A percentile compares a stretch with the other conserved stretches of the same genome.
Evolutionary conservation across 2,113 vertebrate genomes (phyloP).

Genomic region (Megalops atlanticus): DNA sequence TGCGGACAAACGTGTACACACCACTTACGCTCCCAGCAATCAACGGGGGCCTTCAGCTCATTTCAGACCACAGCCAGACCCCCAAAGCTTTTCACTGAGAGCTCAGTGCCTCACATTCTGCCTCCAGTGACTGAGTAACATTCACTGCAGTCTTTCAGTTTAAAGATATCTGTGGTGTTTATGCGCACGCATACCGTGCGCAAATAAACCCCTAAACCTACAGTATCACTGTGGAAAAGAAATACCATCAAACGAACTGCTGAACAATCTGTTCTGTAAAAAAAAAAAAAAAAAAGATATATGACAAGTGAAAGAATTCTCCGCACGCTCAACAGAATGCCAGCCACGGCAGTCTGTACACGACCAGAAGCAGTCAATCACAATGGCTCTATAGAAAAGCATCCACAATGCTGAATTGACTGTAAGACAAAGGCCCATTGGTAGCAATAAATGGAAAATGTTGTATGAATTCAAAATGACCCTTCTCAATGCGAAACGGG

Average conservation of each 20-base stretch:
- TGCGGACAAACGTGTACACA: neutral
- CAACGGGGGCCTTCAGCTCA: neutral
- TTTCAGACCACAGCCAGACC: neutral
- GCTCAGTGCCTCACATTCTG: neutral
- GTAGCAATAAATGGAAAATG: constrained; percentile 51
- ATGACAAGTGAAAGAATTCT: constrained; percentile 28
- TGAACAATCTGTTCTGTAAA: constrained; percentile 50
- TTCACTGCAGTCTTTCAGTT: neutral
- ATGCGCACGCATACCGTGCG: neutral
- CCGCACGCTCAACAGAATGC: constrained; percentile 51
- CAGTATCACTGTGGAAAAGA: neutral
- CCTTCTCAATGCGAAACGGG: neutral
- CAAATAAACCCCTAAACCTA: neutral
- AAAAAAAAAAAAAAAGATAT: constrained; percentile 42
- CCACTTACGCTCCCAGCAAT: neutral
- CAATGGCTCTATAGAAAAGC: constrained; percentile 58
- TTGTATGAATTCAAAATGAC: constrained; percentile 48
- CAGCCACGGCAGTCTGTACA: constrained; percentile 44
- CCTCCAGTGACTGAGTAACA: neutral
- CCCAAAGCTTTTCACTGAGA: neutral
- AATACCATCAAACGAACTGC: constrained; percentile 19
- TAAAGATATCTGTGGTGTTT: neutral
- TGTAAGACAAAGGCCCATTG: constrained; percentile 57
- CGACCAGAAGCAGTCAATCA: constrained; percentile 57
- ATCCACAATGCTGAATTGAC: constrained; percentile 56